Evolutionary conservation across 1,140 invertebrate genomes (phyloP).

Genomic region (Pseudachorutes palmiensis): DNA sequence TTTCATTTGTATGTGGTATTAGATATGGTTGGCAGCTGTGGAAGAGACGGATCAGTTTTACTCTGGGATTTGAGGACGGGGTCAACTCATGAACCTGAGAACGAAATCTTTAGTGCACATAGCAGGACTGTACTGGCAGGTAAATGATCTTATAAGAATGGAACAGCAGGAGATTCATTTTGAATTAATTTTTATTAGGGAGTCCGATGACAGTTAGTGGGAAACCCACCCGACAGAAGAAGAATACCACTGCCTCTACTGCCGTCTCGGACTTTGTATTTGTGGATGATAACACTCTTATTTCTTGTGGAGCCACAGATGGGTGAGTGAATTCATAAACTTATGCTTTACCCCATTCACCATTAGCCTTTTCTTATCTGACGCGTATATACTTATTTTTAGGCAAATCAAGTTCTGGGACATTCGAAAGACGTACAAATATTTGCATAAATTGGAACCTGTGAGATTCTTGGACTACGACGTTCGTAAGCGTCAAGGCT

Average conservation of each 20-base stretch:
- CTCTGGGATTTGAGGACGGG: slow-evolving; percentile 6
- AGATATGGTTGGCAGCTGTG: slow-evolving; percentile 1
- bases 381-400: neutral
- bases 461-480: neutral
- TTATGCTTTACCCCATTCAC: neutral
- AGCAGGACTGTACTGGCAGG: neutral
- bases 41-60: neutral
- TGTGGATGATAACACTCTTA: slow-evolving; percentile 13
- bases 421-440: slow-evolving; percentile 13
- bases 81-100: neutral
- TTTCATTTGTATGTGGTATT: slow-evolving; percentile 4
- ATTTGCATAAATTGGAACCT: slow-evolving; percentile 13
- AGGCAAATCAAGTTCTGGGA: slow-evolving; percentile 17
- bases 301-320: slow-evolving; percentile 13
- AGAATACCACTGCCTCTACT: neutral
- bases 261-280: slow-evolving; percentile 9
- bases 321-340: neutral
- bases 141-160: too few relatives aligned
- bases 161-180: too few relatives aligned
- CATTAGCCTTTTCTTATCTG: too few relatives aligned
- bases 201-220: neutral
- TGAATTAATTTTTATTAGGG: too few relatives aligned
- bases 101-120: slow-evolving; percentile 1
- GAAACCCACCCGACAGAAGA: neutral
- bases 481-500: neutral